phyloP scores from a whole-genome alignment of 2,888 invertebrate genomes.

The Rutpela maculata region DNA sequence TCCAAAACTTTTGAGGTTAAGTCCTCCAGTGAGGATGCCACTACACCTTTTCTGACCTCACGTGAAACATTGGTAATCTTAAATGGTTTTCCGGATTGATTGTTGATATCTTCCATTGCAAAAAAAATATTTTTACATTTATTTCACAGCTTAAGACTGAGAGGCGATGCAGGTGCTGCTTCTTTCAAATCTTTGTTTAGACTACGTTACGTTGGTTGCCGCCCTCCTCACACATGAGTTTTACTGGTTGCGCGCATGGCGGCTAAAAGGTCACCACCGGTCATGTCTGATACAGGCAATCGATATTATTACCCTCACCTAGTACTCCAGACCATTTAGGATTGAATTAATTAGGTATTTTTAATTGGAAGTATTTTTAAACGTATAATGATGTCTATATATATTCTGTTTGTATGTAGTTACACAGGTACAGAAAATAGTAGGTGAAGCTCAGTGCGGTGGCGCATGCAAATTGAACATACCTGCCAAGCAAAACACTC shows the following conservation, averaged over 20 bases:
- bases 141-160: slow-evolving; percentile 18
- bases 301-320: slow-evolving; percentile 40
- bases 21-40: slow-evolving; percentile 87
- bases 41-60: slow-evolving; percentile 88
- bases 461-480: no score
- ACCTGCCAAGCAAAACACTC: no score
- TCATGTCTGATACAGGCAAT: slow-evolving; percentile 51
- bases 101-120: slow-evolving; percentile 77
- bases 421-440: no score
- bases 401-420: no score
- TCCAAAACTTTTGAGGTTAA: slow-evolving; percentile 85
- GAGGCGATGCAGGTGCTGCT: neutral
- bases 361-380: neutral
- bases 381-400: neutral
- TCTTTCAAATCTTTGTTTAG: slow-evolving; percentile 45
- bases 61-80: slow-evolving; percentile 88
- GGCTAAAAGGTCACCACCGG: slow-evolving; percentile 61
- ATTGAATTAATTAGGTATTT: neutral
- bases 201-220: slow-evolving; percentile 57
- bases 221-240: slow-evolving; percentile 57
- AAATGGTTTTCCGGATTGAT: slow-evolving; percentile 79
- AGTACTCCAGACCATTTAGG: slow-evolving; percentile 32
- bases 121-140: slow-evolving; percentile 46
- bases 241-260: slow-evolving; percentile 60
- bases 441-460: no score